Evolutionary conservation across 2,888 invertebrate genomes (phyloP).

Genomic region (Watsonalla cultraria): DNA sequence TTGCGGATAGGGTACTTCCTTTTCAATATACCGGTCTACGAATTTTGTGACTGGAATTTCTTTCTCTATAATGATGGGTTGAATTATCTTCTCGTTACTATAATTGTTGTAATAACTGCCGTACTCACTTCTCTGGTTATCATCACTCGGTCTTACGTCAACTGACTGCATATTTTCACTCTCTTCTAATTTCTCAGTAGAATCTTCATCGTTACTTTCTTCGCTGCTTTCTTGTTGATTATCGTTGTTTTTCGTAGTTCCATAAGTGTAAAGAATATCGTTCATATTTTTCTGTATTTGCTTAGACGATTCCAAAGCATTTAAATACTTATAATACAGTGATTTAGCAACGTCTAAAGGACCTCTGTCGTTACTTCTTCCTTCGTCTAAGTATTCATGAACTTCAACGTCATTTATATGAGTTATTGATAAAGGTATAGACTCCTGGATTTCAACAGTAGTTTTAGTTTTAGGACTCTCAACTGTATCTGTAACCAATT

Average conservation of each 20-base stretch:
- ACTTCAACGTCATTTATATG: slow-evolving; percentile 70
- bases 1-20: slow-evolving; percentile 64
- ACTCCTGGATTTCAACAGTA: slow-evolving; percentile 82
- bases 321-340: slow-evolving; percentile 53
- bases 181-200: slow-evolving; percentile 45
- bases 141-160: slow-evolving; percentile 43
- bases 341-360: slow-evolving; percentile 43
- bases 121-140: slow-evolving; percentile 40
- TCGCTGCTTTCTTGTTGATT: slow-evolving; percentile 37
- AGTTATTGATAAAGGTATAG: slow-evolving; percentile 76
- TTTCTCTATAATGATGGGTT: slow-evolving; percentile 68
- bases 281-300: slow-evolving; percentile 52
- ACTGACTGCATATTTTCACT: slow-evolving; percentile 56
- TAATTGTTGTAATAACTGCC: slow-evolving; percentile 38
- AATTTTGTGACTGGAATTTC: slow-evolving; percentile 68
- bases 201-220: slow-evolving; percentile 27
- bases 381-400: slow-evolving; percentile 65
- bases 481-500: slow-evolving; percentile 55
- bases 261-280: slow-evolving; percentile 44
- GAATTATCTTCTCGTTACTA: slow-evolving; percentile 55
- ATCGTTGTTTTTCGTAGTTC: slow-evolving; percentile 50
- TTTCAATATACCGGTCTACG: slow-evolving; percentile 63
- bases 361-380: slow-evolving; percentile 49
- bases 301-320: slow-evolving; percentile 56
- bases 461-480: slow-evolving; percentile 67